Evolutionary conservation across 2,888 invertebrate species (phyloP).

Genomic region (Thymelicus lineola): DNA sequence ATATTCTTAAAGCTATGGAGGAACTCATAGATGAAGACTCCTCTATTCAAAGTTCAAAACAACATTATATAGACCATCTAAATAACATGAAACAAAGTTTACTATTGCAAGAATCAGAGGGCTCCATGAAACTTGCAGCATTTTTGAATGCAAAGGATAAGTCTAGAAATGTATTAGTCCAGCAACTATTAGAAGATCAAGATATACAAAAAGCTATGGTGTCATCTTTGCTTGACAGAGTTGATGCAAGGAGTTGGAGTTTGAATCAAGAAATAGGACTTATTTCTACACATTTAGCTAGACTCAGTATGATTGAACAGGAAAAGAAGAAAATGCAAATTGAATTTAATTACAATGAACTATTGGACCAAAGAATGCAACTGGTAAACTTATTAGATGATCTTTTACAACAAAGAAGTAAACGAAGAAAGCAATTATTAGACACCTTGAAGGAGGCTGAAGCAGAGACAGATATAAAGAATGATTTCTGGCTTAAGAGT

Average conservation of each 20-base stretch:
- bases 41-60: slow-evolving; percentile 84
- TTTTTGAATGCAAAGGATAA: slow-evolving; percentile 87
- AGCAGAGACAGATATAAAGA: slow-evolving; percentile 71
- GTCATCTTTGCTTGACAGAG: slow-evolving; percentile 88
- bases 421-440: slow-evolving; percentile 87
- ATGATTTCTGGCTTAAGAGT: slow-evolving; percentile 91
- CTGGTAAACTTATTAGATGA: slow-evolving; percentile 88
- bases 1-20: slow-evolving; percentile 90
- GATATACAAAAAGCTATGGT: slow-evolving; percentile 90
- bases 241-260: slow-evolving; percentile 91
- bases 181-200: slow-evolving; percentile 87
- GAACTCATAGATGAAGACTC: slow-evolving; percentile 88
- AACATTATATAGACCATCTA: slow-evolving; percentile 87
- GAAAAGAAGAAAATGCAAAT: slow-evolving; percentile 88
- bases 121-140: slow-evolving; percentile 84
- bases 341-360: slow-evolving; percentile 88
- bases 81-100: slow-evolving; percentile 88
- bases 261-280: slow-evolving; percentile 90
- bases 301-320: slow-evolving; percentile 89
- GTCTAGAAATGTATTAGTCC: slow-evolving; percentile 85
- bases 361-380: slow-evolving; percentile 88
- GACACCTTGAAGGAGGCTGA: slow-evolving; percentile 91
- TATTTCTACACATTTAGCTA: slow-evolving; percentile 89
- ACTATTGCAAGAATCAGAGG: slow-evolving; percentile 84
- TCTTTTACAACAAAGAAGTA: slow-evolving; percentile 88